These are phyloP conservation scores for Metacarcinus magister DNA, from an alignment of 2,888 invertebrate genomes.

Conservation along the genomic window DNA sequence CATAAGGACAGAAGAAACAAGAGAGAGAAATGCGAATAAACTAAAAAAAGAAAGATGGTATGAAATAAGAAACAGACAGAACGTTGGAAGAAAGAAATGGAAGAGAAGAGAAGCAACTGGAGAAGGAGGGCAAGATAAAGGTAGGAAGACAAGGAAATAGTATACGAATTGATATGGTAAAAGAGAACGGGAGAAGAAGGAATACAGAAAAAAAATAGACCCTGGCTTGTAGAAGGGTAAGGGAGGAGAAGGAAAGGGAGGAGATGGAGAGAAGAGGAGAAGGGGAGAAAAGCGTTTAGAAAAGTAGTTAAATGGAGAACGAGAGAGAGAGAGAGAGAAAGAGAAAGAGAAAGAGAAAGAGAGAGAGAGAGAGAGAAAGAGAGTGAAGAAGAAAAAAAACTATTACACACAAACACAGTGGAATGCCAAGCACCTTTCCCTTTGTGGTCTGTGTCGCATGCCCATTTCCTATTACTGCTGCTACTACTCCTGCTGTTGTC, in stretches of 20 bases:
- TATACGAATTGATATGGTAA: too few relatives aligned
- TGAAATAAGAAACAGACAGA: too few relatives aligned
- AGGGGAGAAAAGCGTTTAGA: not conserved
- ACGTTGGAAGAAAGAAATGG: too few relatives aligned
- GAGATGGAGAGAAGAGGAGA: not conserved
- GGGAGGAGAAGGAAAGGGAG: not conserved
- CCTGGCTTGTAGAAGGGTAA: not conserved
- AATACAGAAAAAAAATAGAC: not conserved
- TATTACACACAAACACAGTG: too few relatives aligned
- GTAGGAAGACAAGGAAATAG: too few relatives aligned
- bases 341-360: not conserved
- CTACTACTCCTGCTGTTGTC: too few relatives aligned
- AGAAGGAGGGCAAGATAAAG: too few relatives aligned
- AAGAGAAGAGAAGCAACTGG: too few relatives aligned
- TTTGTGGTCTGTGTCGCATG: not conserved
- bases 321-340: not conserved
- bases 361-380: constrained; percentile 15
- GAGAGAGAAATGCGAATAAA: too few relatives aligned
- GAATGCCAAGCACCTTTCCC: not conserved
- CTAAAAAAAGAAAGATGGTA: too few relatives aligned
- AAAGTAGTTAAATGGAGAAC: not conserved
- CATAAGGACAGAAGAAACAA: too few relatives aligned
- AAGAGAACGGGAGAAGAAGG: too few relatives aligned
- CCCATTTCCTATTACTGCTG: not conserved
- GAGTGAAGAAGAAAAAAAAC: not conserved